These are phyloP conservation scores for Labeo rohita DNA, from an alignment of 2,113 vertebrate genomes.

Conservation along the genomic window DNA sequence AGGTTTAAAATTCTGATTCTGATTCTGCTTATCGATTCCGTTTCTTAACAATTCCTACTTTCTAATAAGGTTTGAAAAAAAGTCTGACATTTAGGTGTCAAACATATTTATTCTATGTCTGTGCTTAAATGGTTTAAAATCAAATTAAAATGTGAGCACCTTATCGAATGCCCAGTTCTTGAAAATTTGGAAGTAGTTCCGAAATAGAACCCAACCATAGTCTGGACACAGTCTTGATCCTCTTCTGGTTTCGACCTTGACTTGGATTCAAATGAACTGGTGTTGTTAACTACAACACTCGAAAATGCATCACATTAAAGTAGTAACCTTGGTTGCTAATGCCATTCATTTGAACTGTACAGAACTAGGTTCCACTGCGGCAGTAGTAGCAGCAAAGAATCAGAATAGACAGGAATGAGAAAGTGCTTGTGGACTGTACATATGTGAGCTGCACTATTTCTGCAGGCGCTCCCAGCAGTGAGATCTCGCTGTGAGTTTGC, in stretches of 20 bases:
- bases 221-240: not conserved
- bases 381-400: not conserved
- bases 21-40: no score
- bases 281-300: not conserved
- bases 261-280: not conserved
- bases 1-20: no score
- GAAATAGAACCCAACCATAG: no score
- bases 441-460: slow-evolving; percentile 3
- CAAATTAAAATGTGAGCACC: no score
- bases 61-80: no score
- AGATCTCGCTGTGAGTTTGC: slow-evolving; percentile 42
- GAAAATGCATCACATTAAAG: not conserved
- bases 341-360: not conserved
- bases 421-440: not conserved
- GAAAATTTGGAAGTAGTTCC: no score
- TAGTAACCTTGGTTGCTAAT: not conserved
- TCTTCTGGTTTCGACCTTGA: not conserved
- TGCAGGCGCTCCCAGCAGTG: slow-evolving; percentile 3
- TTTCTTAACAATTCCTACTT: no score
- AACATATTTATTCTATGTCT: no score
- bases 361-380: not conserved
- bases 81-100: no score
- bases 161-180: no score
- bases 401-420: slow-evolving; percentile 8
- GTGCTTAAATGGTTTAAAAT: no score